Conservation (phyloP, 2,888 invertebrate genomes). For the Thymelicus acteon region DNA sequence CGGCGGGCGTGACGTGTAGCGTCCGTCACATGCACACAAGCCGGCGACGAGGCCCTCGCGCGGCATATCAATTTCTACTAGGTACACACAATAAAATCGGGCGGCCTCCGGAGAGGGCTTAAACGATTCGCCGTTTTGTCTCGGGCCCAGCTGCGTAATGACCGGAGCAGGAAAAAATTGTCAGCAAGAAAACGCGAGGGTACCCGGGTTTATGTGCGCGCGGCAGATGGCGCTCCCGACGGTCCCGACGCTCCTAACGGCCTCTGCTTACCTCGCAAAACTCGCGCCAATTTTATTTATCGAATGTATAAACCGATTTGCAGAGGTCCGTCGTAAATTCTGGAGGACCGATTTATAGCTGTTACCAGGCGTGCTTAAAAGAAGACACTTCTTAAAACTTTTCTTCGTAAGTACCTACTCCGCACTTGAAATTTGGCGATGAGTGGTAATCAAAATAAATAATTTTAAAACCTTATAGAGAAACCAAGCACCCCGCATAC, state of each 20-base stretch:
- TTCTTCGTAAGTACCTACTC: slow-evolving; percentile 47
- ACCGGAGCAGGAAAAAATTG: slow-evolving; percentile 84
- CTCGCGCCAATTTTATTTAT: slow-evolving; percentile 85
- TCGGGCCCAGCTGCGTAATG: slow-evolving; percentile 85
- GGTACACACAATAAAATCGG: slow-evolving; percentile 83
- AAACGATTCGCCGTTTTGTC: slow-evolving; percentile 85
- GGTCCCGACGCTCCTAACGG: slow-evolving; percentile 76
- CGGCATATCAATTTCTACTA: slow-evolving; percentile 83
- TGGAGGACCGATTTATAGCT: slow-evolving; percentile 81
- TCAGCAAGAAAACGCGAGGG: slow-evolving; percentile 85
- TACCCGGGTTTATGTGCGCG: slow-evolving; percentile 83
- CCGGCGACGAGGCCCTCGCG: slow-evolving; percentile 65
- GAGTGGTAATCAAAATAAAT: slow-evolving; percentile 8
- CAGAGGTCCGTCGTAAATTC: slow-evolving; percentile 82
- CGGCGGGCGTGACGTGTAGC: slow-evolving; percentile 17
- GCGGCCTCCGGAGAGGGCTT: slow-evolving; percentile 84
- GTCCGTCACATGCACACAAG: slow-evolving; percentile 65
- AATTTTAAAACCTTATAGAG: neutral
- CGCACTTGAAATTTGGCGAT: slow-evolving; percentile 27
- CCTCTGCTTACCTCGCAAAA: slow-evolving; percentile 84
- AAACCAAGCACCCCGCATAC: too few relatives aligned
- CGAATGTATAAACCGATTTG: slow-evolving; percentile 85
- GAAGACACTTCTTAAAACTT: slow-evolving; percentile 77
- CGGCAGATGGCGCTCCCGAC: slow-evolving; percentile 59
- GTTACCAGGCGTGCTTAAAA: slow-evolving; percentile 79